phyloP scores from a whole-genome alignment of 2,797 vertebrate species.

The Platalea minor region DNA sequence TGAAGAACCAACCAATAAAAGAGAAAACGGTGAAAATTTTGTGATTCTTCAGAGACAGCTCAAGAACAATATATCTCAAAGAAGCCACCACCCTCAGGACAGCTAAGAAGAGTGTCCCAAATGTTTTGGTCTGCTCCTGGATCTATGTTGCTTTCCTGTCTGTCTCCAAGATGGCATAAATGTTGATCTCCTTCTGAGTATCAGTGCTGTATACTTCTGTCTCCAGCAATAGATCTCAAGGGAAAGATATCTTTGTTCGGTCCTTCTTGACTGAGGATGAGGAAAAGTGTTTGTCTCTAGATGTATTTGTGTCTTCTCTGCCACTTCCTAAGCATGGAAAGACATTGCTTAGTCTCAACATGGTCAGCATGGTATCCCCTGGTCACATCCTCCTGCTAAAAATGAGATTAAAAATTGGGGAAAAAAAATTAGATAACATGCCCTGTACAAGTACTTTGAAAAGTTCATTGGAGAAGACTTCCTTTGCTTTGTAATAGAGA shows the following conservation, averaged over 20 bases:
- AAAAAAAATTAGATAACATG: neutral
- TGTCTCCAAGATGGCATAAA: neutral
- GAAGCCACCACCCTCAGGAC: neutral
- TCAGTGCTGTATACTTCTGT: neutral
- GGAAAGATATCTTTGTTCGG: neutral
- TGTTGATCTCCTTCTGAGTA: neutral
- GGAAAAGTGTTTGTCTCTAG: neutral
- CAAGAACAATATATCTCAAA: neutral
- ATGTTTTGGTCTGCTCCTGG: neutral
- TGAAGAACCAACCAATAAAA: neutral
- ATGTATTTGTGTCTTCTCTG: neutral
- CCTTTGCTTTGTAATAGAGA: neutral
- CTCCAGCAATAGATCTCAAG: neutral
- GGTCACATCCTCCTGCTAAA: neutral
- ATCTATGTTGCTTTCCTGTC: neutral
- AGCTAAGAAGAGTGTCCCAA: neutral
- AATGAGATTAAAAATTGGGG: neutral
- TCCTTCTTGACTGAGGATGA: neutral
- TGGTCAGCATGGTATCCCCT: neutral
- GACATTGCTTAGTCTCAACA: neutral
- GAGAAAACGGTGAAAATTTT: neutral
- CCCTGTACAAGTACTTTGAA: neutral
- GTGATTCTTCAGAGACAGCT: neutral
- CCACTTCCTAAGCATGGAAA: neutral
- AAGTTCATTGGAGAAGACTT: neutral